Evolutionary conservation across 2,113 vertebrate genomes (phyloP).

Genomic region (Austrofundulus limnaeus): DNA sequence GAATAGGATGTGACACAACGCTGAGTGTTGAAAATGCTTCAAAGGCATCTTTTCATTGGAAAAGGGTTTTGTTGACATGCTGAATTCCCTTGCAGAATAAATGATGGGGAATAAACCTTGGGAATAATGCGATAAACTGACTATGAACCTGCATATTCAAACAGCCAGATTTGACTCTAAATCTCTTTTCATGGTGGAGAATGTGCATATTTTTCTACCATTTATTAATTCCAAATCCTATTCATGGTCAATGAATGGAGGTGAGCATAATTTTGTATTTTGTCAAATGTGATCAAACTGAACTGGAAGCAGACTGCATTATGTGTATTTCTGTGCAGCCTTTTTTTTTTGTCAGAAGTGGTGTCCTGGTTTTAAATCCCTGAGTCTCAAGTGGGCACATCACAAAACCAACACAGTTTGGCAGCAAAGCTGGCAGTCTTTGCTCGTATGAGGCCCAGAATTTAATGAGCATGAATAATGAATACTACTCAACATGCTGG

Average conservation of each 20-base stretch:
- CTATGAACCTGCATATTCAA: conserved; percentile 74
- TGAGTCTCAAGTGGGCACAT: conserved; percentile 82
- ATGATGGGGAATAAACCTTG: conserved; percentile 54
- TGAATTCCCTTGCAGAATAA: conserved; percentile 58
- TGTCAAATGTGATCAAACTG: conserved; percentile 77
- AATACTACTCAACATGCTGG: conserved; percentile 81
- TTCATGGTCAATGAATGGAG: conserved; percentile 62
- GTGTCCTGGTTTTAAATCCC: conserved; percentile 82
- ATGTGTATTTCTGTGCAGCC: conserved; percentile 66
- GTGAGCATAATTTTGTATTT: conserved; percentile 75
- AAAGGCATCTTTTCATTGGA: conserved; percentile 56
- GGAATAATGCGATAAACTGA: conserved; percentile 49
- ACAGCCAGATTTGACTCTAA: conserved; percentile 60
- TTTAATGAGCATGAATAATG: conserved; percentile 89
- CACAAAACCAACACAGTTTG: conserved; percentile 83
- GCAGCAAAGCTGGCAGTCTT: conserved; percentile 80
- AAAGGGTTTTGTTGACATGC: conserved; percentile 71
- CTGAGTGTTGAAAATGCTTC: conserved; percentile 43
- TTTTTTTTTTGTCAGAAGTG: conserved; percentile 72
- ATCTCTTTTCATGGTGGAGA: conserved; percentile 66
- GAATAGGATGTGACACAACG: conserved; percentile 59
- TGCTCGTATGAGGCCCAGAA: conserved; percentile 78
- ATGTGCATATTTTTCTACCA: conserved; percentile 47
- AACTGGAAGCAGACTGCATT: conserved; percentile 70
- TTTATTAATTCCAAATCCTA: conserved; percentile 74